Percentiles rank a stretch among this genome's conserved stretches.
These are phyloP conservation scores for Scaptodrosophila latifasciaeformis DNA, from an alignment of 2,888 invertebrate species.

Conservation along the genomic window DNA sequence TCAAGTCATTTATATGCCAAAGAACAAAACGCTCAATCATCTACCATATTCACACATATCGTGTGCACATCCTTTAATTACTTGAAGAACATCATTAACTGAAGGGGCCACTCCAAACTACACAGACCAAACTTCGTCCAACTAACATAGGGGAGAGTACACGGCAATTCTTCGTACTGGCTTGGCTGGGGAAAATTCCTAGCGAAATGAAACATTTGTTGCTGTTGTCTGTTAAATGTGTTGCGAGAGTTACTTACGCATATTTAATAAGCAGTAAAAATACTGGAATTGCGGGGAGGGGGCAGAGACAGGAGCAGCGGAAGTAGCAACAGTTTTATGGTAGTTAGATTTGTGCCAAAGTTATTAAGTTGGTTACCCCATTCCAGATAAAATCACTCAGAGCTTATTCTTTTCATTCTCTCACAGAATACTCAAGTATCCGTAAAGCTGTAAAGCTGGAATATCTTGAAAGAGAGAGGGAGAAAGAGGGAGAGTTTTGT, in stretches of 20 bases:
- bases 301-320: background rate
- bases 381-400: too few species aligned
- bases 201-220: slow-evolving; percentile 38
- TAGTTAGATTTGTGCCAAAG: slow-evolving; percentile 46
- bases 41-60: slow-evolving; percentile 6
- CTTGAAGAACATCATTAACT: slow-evolving; percentile 13
- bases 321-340: slow-evolving; percentile 25
- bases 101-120: slow-evolving; percentile 1
- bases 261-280: slow-evolving; percentile 52
- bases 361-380: slow-evolving; percentile 47
- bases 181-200: background rate
- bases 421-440: too few species aligned
- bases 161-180: slow-evolving; percentile 9
- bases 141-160: background rate
- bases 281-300: too few species aligned
- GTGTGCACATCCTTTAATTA: slow-evolving; percentile 8
- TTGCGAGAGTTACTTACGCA: slow-evolving; percentile 38
- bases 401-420: background rate
- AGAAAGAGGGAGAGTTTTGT: too few species aligned
- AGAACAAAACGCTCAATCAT: slow-evolving; percentile 52
- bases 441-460: too few species aligned
- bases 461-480: too few species aligned
- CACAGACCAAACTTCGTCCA: background rate
- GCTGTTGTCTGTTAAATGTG: slow-evolving; percentile 50
- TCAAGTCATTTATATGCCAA: background rate